Base-by-base conservation (phyloP, 2,797 vertebrate species). In the Discoglossus pictus region DNA sequence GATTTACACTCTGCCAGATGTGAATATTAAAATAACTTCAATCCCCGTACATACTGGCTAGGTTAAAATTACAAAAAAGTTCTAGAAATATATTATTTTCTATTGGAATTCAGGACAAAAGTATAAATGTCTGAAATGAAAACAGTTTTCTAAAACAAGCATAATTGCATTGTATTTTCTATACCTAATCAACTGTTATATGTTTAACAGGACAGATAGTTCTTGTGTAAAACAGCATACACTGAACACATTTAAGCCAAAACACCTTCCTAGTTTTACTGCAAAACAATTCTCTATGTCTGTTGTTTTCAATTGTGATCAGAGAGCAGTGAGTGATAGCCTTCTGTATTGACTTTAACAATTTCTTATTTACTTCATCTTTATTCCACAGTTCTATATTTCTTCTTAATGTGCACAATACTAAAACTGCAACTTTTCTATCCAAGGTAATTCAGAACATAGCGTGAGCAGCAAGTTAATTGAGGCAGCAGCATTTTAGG, bases 251-350 rank as follows among this genome's bases (percentile, higher is more conserved):
- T 34, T 23, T 56, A n/a, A 56, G 10, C 21, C 9, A 60, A 60
- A 59, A 46, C n/a, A 34, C 40, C 10, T 35, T 60, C 24, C 21
- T 18, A 27, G 31, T 25, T 60, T 21, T 20, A 9, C 7, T 11
- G 38, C 12, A 25, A 11, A 31, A 27, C 27, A 46, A 60, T 60
- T n/a, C 16, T 51, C 13, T 12, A 13, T 15, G 6, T 23, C 23
- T 25, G 23, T 31, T 59, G 39, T 27, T 43, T 59, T 43, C 55
- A 59, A 18, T 59, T 59, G 55, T 60, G 56, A 46, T 60, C 27
- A 47, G 11, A 31, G 34, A 60, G 31, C 17, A 60, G 40, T 60
- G 56, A 60, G 15, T 35, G 42, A 60, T 46, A 35, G 56, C 42
- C 16, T 60, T 60, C 43, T 34, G 31, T 13, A 60, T 60, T 60